phyloP scores from a whole-genome alignment of 35 echinoderm and acorn worm genomes.

The Apostichopus californicus region DNA sequence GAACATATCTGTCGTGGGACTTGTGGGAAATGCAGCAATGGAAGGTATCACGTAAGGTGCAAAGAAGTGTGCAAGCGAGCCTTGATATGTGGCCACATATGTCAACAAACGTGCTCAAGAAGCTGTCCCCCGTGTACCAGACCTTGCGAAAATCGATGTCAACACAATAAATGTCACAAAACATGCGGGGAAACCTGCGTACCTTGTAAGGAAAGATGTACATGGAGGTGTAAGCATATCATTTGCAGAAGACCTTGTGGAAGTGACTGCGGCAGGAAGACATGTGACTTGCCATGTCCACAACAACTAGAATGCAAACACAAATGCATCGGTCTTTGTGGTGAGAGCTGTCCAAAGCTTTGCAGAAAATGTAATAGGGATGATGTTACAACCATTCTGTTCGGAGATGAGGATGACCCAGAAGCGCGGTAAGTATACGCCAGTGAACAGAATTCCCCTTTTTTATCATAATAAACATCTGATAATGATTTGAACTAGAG shows the following conservation, averaged over 20 bases:
- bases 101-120: background rate
- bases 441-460: background rate
- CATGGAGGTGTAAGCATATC: slow-evolving; percentile 53
- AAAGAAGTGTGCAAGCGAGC: slow-evolving; percentile 28
- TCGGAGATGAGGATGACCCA: slow-evolving; percentile 75
- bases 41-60: slow-evolving; percentile 59
- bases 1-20: slow-evolving; percentile 36
- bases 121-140: slow-evolving; percentile 15
- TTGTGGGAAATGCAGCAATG: slow-evolving; percentile 27
- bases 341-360: slow-evolving; percentile 68
- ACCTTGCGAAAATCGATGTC: slow-evolving; percentile 72
- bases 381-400: slow-evolving; percentile 58
- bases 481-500: background rate
- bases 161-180: slow-evolving; percentile 69
- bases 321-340: slow-evolving; percentile 78
- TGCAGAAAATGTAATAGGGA: slow-evolving; percentile 61
- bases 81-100: slow-evolving; percentile 19
- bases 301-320: slow-evolving; percentile 50
- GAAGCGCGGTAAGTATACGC: slow-evolving; percentile 58
- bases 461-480: background rate
- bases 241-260: slow-evolving; percentile 27
- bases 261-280: slow-evolving; percentile 25
- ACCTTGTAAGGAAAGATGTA: slow-evolving; percentile 62
- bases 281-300: slow-evolving; percentile 17
- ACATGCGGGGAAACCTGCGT: slow-evolving; percentile 69